phyloP scores from a whole-genome alignment of 2,113 vertebrate species.

The Mus musculus region GRCm39 chr3:56011001-56011500 shows the following conservation, averaged over 20 bases:
- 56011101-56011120: background rate
- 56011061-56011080: background rate
- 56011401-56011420: background rate
- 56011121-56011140: background rate
- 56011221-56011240: background rate
- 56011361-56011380: background rate
- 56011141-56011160: background rate
- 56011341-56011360: background rate
- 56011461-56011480: background rate
- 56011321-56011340: background rate
- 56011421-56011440: background rate
- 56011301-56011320: background rate
- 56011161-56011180: background rate
- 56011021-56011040: background rate
- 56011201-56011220: background rate
- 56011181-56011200: background rate
- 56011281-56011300: background rate
- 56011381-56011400: background rate
- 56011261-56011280: background rate
- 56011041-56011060: background rate
- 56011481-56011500: background rate
- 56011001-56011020: background rate
- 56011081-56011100: background rate
- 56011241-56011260: background rate
- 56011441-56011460: background rate